Evolutionary conservation across 2,888 invertebrate species (phyloP).

Genomic region (Platycheirus rosarum): DNA sequence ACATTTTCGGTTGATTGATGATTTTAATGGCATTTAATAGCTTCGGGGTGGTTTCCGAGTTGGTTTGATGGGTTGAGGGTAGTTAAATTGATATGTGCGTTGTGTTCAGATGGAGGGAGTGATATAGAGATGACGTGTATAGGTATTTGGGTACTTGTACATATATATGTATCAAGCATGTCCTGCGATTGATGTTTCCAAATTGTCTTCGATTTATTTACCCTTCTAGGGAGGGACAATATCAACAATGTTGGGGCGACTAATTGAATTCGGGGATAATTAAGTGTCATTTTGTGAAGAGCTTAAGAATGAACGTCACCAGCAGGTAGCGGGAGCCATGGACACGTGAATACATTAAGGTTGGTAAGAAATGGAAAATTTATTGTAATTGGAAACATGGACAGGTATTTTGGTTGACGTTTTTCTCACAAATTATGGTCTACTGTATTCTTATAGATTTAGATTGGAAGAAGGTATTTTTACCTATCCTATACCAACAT

Average conservation of each 20-base stretch:
- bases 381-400: conserved; percentile 1
- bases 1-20: conserved; percentile 73
- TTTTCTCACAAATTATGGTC: not conserved
- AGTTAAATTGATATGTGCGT: conserved; percentile 62
- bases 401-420: not conserved
- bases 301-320: conserved; percentile 9
- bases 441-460: too few relatives aligned
- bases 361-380: conserved; percentile 8
- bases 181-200: conserved; percentile 62
- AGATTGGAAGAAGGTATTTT: too few relatives aligned
- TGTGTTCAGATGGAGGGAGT: not conserved
- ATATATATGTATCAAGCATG: conserved; percentile 12
- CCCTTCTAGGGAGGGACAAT: conserved; percentile 12
- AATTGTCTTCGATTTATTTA: conserved; percentile 70
- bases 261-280: conserved; percentile 72
- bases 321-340: not conserved
- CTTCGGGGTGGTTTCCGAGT: conserved; percentile 54
- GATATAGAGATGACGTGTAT: not conserved
- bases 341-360: not conserved
- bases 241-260: conserved; percentile 55
- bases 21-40: conserved; percentile 73
- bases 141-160: not conserved
- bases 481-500: too few relatives aligned
- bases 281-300: conserved; percentile 66
- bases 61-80: conserved; percentile 47